Evolutionary conservation across 1,140 invertebrate species (phyloP), one percentile per base, ranked within the genome.

Genomic region (Penaeus indicus): DNA sequence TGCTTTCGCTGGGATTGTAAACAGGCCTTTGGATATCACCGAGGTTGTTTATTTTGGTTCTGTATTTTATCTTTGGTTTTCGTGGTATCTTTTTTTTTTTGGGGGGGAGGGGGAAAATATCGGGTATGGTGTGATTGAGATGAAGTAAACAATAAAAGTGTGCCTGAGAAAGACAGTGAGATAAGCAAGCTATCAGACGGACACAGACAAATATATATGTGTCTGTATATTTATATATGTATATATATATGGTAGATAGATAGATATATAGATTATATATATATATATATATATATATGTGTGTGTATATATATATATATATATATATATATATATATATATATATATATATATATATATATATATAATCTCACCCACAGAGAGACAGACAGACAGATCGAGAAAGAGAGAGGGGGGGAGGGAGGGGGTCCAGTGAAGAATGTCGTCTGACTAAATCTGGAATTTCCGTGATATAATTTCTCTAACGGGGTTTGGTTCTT

Each of bases 201-300:
- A 25, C 32, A 72, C 32, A 72, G 11, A 72, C 32, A 72, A 0
- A 62, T 81, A 62, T 81, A 61, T 62, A 62, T 61, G 8, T 54
- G 27, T 81, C n/a, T 81, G 27, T n/a, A 2, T 47, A 64, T 84
- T 22, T 84, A 69, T 84, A 22, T 84, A 84, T 84, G 19, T 67
- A 25, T 75, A 27, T 75, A 75, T 75, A 75, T 75, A 75, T 75
- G 19, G 27, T 75, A 75, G 32, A 75, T 27, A 75, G 32, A 27
- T 75, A 75, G 4, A 75, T 7, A n/a, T 0, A 75, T 27, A 75
- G 10, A 75, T 27, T 27, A 75, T 27, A 75, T 27, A 75, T 27
- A 32, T 27, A 75, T 27, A 75, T 27, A 75, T 13, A 75, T 8
- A 25, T 27, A 75, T 27, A 75, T 27, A 75, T 27, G 13, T 27